Evolutionary conservation across 2,797 vertebrate genomes (phyloP), one percentile per base, ranked within the genome.

Genomic region (Platalea minor): DNA sequence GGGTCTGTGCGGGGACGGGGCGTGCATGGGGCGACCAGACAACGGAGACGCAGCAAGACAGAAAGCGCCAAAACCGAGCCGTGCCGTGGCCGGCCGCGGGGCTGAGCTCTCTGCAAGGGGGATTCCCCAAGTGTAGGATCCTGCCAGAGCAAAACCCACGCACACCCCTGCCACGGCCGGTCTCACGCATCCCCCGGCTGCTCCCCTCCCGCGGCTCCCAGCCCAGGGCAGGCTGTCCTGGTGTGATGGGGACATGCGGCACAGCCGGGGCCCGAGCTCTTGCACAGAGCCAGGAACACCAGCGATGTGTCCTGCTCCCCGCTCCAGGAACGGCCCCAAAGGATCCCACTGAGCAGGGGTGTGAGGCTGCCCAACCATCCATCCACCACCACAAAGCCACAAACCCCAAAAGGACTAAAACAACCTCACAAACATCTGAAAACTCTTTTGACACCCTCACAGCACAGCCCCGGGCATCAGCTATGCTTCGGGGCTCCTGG

Each of bases 201-300:
- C 51, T 85, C 20, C 41, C 35, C 45, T 51, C 18, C 6, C n/a
- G 5, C 1, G 2, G 37, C 35, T 26, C 28, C 74, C 26, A n/a
- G 86, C n/a, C 35, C 5, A 6, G 18, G 48, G 17, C 63, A 59
- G 59, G 43, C 35, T 43, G 54, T 37, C 59, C 74, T 10, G 54
- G 25, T 0, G 0, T 2, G 51, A 43, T 2, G 43, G 61, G n/a
- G 39, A 46, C 2, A 13, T 2, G 0, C 0, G 8, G 53, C 39
- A 37, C 61, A 17, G 39, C 35, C 4, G 6, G 25, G 31, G 39
- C n/a, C 54, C 0, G 5, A 74, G 68, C 25, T 68, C 48, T 26
- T 18, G 26, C 59, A 43, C 17, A 12, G 28, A 78, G 45, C 0
- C 1, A 4, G 61, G 33, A 54, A 35, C 7, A 12, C 4, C 67